phyloP scores from a whole-genome alignment of 2,113 vertebrate species.

The Chaetodon trifascialis region DNA sequence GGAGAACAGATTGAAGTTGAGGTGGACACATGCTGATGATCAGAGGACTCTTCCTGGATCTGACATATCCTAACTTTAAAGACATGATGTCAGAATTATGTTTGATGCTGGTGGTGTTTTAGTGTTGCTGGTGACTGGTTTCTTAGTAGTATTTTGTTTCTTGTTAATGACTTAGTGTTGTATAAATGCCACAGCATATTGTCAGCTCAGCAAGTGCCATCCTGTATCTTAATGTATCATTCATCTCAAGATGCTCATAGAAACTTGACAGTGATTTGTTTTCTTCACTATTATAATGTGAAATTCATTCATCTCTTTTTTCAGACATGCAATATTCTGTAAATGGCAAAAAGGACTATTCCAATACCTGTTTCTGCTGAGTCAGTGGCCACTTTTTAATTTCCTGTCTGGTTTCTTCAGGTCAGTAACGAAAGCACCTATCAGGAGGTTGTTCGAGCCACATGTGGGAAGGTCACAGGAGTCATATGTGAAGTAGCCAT shows the following conservation, averaged over 20 bases:
- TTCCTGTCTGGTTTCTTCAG: slow-evolving; percentile 56
- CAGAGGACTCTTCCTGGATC: neutral
- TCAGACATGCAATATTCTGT: neutral
- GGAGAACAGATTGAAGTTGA: neutral
- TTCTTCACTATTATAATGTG: neutral
- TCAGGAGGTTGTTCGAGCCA: slow-evolving; percentile 96
- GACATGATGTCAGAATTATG: neutral
- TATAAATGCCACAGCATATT: neutral
- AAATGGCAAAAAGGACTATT: neutral
- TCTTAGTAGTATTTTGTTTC: neutral
- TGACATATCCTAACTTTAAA: neutral
- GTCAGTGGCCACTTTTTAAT: neutral
- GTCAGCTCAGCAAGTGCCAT: neutral
- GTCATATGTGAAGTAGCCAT: slow-evolving; percentile 94
- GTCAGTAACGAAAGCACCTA: slow-evolving; percentile 95
- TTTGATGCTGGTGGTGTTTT: neutral
- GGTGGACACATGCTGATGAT: neutral
- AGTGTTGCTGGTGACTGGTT: neutral
- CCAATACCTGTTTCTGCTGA: neutral
- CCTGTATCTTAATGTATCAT: neutral
- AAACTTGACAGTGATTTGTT: neutral
- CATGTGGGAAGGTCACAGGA: slow-evolving; percentile 91
- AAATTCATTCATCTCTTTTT: too few relatives aligned
- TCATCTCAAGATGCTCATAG: neutral
- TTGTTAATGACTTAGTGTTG: neutral